Evolutionary conservation across 1,140 invertebrate species (phyloP), one percentile per base, ranked within the genome.

Genomic region (Philopotamus ludificatus): DNA sequence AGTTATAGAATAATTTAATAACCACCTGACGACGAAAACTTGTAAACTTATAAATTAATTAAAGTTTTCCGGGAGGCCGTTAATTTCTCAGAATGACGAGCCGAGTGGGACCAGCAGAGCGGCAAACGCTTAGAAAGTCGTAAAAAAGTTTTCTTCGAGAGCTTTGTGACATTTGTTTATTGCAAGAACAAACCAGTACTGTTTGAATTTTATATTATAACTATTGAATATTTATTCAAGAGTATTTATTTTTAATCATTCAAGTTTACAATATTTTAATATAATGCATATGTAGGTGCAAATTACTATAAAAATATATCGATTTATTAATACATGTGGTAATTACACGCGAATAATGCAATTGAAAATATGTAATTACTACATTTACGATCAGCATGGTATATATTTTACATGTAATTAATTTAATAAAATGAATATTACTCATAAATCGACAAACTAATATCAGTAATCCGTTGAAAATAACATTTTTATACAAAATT

Each of bases 11-110:
- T 65, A 65, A 65, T 50, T 65, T 58, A 47, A 58, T 58, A 58
- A 49, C 28, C 63, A 47, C 63, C 39, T 41, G 44, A 23, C 45
- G 8, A 50, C 45, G 8, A 50, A 65, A 65, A 57, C 54, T 58
- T 58, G 44, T 61, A 61, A 61, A 63, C 28, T 65, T 49, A 58
- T 60, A 59, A 65, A 51, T 65, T 65, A 59, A 65, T 59, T 53
- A 65, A 65, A 51, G n/a, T 15, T 20, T 15, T 20, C 45, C 55
- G 18, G 10, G 55, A 42, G 55, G 9, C 22, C 23, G 58, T 60
- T 60, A 60, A 60, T 60, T 47, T 60, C 28, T n/a, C 10, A 25
- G 42, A 45, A 60, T 60, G 58, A 60, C 58, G 58, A 60, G 58
- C 28, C 42, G 39, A 60, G 49, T 44, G 23, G 44, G 9, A 39